These are phyloP conservation scores for Pheosia tremula DNA, from an alignment of 2,888 invertebrate genomes.

Conservation along the genomic window DNA sequence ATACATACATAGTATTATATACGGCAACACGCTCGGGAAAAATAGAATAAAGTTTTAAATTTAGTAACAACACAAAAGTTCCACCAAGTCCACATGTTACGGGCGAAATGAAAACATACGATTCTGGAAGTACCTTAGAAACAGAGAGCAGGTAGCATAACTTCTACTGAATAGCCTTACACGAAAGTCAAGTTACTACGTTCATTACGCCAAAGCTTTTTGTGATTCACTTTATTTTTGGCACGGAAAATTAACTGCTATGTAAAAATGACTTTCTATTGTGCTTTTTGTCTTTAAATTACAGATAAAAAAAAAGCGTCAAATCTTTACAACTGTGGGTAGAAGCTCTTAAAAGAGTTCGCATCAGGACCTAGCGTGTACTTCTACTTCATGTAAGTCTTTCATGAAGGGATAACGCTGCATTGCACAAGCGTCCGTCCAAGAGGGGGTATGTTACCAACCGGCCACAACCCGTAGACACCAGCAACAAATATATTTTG, in stretches of 20 bases:
- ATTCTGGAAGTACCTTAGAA: slow-evolving; percentile 33
- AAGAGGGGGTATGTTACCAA: too few species aligned
- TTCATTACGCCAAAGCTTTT: background rate
- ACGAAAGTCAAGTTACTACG: background rate
- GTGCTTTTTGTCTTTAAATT: too few species aligned
- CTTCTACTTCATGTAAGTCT: too few species aligned
- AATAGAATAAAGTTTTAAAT: slow-evolving; percentile 25
- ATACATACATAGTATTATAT: background rate
- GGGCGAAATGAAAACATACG: slow-evolving; percentile 34
- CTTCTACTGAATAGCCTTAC: slow-evolving; percentile 17
- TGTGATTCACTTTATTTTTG: background rate
- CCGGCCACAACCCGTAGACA: too few species aligned
- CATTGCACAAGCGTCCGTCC: too few species aligned
- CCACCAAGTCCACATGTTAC: slow-evolving; percentile 17
- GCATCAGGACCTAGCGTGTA: too few species aligned
- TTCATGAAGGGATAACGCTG: too few species aligned
- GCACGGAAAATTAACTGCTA: background rate
- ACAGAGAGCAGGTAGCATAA: slow-evolving; percentile 35
- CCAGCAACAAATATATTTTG: too few species aligned
- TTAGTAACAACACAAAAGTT: slow-evolving; percentile 17
- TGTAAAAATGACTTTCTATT: too few species aligned
- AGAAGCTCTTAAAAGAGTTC: too few species aligned
- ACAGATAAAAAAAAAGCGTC: too few species aligned
- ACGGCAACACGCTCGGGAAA: background rate
- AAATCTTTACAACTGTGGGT: too few species aligned